Base-by-base conservation (phyloP, 2,797 vertebrate species). In the Miichthys miiuy region DNA sequence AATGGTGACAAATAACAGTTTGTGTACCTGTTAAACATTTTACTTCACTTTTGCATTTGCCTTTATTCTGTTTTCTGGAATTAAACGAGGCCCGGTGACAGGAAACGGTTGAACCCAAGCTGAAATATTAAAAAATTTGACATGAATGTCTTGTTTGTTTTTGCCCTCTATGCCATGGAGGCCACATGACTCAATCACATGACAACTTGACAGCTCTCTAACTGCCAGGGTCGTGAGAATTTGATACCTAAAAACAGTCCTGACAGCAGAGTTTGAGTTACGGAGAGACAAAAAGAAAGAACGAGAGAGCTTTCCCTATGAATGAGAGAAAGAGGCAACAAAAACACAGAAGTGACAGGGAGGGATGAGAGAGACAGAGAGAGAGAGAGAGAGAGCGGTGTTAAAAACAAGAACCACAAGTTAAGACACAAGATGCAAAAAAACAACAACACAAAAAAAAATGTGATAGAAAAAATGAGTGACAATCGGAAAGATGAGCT, bases 401-500 rank as follows among this genome's bases (percentile, higher is more conserved):
- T 64, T 46, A 47, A 73, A 81, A 81, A 72, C 17, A 27, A n/a
- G 25, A 72, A 61, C 38, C 41, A 68, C 34, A 73, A 62, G 69
- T 52, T 30, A 30, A 48, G 57, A 82, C 23, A 68, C 56, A 51
- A 76, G 52, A 73, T 23, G 73, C 21, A 65, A 75, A 81, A 81
- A 81, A 71, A 62, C 23, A 58, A 68, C 1, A 38, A 38, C 34
- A 38, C 8, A 72, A 25, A 60, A 47, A 79, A 72, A 77, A 61
- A 58, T 8, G 55, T 50, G 75, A 78, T 30, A 54, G 25, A 70
- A 63, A 73, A 69, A 62, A 63, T 66, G 66, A 78, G 30, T 58
- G 75, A 80, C 55, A 82, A 54, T 75, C 64, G 58, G 57, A 72
- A 70, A 73, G 60, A 77, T 38, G 71, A 84, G 81, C 82, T 88